phyloP scores from a whole-genome alignment of 2,888 invertebrate genomes.

The Cyaniris semiargus region DNA sequence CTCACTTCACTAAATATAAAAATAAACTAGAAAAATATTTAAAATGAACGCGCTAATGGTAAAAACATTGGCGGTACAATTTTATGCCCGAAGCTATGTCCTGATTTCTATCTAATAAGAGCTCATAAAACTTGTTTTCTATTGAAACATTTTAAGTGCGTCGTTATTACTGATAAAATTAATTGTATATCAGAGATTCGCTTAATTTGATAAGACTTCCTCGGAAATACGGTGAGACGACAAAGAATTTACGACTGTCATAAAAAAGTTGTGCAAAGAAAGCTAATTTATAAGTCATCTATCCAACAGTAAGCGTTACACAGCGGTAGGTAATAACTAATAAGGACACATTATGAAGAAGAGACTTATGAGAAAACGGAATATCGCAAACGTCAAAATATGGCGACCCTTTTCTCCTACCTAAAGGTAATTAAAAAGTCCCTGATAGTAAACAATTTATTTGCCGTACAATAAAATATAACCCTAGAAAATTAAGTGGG shows the following conservation, averaged over 20 bases:
- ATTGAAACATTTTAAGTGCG: conserved; percentile 20
- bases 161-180: conserved; percentile 9
- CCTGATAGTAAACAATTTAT: conserved; percentile 4
- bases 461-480: background rate
- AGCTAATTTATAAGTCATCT: background rate
- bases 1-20: background rate
- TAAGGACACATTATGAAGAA: too few relatives aligned
- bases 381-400: too few relatives aligned
- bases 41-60: background rate
- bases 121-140: conserved; percentile 23
- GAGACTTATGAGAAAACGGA: too few relatives aligned
- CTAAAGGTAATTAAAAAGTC: background rate
- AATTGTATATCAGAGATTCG: background rate
- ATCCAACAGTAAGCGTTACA: background rate
- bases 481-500: conserved; percentile 1
- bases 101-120: conserved; percentile 15
- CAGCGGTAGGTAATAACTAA: too few relatives aligned
- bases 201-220: background rate
- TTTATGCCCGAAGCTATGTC: conserved; percentile 6
- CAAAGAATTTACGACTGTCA: background rate
- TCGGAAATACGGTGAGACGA: background rate
- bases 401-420: too few relatives aligned
- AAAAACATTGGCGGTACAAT: conserved; percentile 1
- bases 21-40: background rate
- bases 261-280: background rate